These are phyloP conservation scores for Crypturellus tataupa DNA, from an alignment of 2,797 vertebrate genomes.

Conservation along the genomic window DNA sequence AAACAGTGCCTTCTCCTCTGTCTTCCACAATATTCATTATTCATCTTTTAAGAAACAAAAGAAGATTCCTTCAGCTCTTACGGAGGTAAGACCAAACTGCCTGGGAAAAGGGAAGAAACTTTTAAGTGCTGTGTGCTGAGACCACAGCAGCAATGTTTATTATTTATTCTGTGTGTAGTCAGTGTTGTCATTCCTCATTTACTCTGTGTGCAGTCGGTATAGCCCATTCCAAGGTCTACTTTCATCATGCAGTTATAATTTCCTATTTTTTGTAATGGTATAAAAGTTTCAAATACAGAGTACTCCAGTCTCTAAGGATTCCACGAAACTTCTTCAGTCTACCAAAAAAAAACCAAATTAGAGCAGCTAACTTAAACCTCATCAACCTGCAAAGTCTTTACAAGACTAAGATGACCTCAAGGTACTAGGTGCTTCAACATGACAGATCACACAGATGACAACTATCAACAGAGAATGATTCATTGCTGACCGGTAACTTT, in stretches of 20 bases:
- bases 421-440: not conserved
- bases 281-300: not conserved
- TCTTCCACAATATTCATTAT: slow-evolving; percentile 94
- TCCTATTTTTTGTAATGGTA: not conserved
- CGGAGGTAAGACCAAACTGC: slow-evolving; percentile 84
- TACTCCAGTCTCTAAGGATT: not conserved
- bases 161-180: not conserved
- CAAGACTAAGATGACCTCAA: not conserved
- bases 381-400: not conserved
- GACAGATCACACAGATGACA: not conserved
- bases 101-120: slow-evolving; percentile 7
- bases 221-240: not conserved
- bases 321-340: not conserved
- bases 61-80: slow-evolving; percentile 90
- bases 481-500: not conserved
- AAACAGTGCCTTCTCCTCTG: slow-evolving; percentile 89
- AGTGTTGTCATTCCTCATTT: not conserved
- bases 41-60: slow-evolving; percentile 92
- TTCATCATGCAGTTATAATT: not conserved
- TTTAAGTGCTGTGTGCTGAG: not conserved
- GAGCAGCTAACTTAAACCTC: not conserved
- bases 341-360: not conserved
- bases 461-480: not conserved
- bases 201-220: not conserved
- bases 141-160: not conserved